These are phyloP conservation scores for Miichthys miiuy DNA, from an alignment of 2,797 vertebrate genomes.

Conservation along the genomic window DNA sequence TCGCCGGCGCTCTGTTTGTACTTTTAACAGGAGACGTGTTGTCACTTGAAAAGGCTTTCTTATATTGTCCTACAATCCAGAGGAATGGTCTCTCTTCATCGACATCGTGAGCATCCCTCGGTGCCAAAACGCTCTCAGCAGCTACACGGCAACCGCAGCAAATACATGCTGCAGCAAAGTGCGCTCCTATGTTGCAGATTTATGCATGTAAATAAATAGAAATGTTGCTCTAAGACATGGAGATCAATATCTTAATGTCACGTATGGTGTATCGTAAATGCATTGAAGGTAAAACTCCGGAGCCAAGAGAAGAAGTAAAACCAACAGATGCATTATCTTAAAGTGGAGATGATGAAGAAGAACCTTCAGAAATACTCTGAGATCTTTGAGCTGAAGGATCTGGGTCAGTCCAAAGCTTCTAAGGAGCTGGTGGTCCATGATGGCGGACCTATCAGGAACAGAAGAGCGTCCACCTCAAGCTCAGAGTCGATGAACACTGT, in stretches of 20 bases:
- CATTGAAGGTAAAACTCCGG: not conserved
- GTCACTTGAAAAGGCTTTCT: not conserved
- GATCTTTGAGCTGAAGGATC: too few relatives aligned
- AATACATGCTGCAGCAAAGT: not conserved
- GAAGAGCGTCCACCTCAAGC: too few relatives aligned
- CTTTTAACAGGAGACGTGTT: constrained; percentile 22
- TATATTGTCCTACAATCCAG: not conserved
- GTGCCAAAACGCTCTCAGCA: not conserved
- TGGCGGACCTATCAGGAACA: too few relatives aligned
- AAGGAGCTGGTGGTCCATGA: too few relatives aligned
- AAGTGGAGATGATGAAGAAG: not conserved
- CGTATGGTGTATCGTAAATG: not conserved
- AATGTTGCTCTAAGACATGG: not conserved
- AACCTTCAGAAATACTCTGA: too few relatives aligned
- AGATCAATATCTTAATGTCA: not conserved
- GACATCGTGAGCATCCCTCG: not conserved
- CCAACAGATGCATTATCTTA: not conserved
- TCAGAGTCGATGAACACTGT: too few relatives aligned
- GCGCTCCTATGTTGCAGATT: not conserved
- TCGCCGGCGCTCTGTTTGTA: constrained; percentile 1
- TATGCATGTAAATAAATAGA: not conserved
- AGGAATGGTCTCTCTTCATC: not conserved
- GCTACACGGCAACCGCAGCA: not conserved
- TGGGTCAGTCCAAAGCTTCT: too few relatives aligned
- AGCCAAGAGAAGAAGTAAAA: not conserved